Conservation (phyloP, 23 tunicate species). For the Styela plicata region DNA sequence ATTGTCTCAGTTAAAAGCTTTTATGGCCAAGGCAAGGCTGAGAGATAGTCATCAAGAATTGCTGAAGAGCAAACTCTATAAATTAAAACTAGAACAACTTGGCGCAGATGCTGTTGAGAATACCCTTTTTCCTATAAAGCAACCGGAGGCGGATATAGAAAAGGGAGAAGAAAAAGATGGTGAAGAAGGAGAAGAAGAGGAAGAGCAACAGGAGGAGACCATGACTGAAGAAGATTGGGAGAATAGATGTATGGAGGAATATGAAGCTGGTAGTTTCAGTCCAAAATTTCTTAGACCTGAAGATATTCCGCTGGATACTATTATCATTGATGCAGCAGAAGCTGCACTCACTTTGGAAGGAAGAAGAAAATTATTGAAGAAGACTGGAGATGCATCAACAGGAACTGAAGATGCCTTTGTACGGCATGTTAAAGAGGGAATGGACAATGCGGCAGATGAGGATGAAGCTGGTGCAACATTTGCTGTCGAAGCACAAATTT, state of each 20-base stretch:
- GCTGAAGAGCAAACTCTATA: conserved; percentile 63
- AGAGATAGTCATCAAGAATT: conserved; percentile 88
- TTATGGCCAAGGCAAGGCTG: conserved; percentile 76
- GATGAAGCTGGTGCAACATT: conserved; percentile 93
- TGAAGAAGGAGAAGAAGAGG: conserved; percentile 21
- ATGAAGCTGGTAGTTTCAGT: conserved; percentile 72
- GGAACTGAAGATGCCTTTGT: conserved; percentile 94
- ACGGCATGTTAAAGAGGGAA: conserved; percentile 80
- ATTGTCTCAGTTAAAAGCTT: conserved; percentile 67
- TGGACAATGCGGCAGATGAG: conserved; percentile 96
- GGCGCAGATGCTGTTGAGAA: conserved; percentile 46
- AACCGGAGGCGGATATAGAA: not conserved
- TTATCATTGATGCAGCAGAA: conserved; percentile 73
- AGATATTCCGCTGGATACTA: conserved; percentile 82
- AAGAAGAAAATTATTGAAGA: conserved; percentile 68
- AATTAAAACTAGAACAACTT: conserved; percentile 73
- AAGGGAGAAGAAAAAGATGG: conserved; percentile 23
- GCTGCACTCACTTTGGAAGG: conserved; percentile 79
- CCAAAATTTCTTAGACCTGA: conserved; percentile 47
- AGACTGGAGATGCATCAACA: conserved; percentile 63
- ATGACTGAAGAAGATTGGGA: conserved; percentile 58
- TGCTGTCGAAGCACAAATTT: conserved; percentile 85
- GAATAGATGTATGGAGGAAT: conserved; percentile 69
- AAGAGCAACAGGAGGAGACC: conserved; percentile 20
- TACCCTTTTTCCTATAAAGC: conserved; percentile 31